Evolutionary conservation across 2,888 invertebrate species (phyloP), one percentile per base, ranked within the genome.

Genomic region (Amphimallon solstitiale): DNA sequence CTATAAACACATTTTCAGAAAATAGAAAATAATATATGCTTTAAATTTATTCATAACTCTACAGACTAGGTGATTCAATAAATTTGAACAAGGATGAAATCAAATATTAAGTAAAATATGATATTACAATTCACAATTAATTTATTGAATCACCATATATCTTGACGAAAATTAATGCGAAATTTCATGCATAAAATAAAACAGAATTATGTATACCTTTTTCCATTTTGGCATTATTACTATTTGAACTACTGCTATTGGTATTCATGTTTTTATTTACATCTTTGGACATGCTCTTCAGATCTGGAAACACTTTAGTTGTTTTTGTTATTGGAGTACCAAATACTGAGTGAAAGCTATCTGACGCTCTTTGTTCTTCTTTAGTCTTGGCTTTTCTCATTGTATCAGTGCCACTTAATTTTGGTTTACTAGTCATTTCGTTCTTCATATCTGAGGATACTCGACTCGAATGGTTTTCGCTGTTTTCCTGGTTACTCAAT

Each of bases 261-360:
- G 63, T 59, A 29, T 56, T 63, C 14, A 52, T 65, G 29, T 62
- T 71, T 43, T 70, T 73, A 62, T 63, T 68, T 62, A 66, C 66
- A 63, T 72, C 71, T 66, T 74, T 73, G 49, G 73, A 54, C 15
- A 66, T 35, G 9, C 66, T 40, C 78, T 88, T 90, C 23, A 86
- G 86, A 69, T 90, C 91, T 10, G 90, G 88, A 5, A 89, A 89
- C 34, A 87, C 84, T 83, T 91, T 92, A 2, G 88, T 84, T 37
- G 89, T 89, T 78, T 93, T 93, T 66, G 89, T 90, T 73, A 95
- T 90, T 0, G 94, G 93, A 17, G 91, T 86, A 0, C 95, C 95
- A 84, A 95, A 95, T 45, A 95, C 83, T 74, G 90, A 91, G 52
- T 90, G 90, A 81, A 95, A 95, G 68, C 89, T 87, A 75, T 87